Evolutionary conservation across 2,113 vertebrate genomes (phyloP).

Genomic region (zebrafish (Danio rerio)): GRCz12tu NC_133177.1:22679001-22679500

Average conservation of each 20-base stretch:
- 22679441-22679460: slow-evolving; percentile 82
- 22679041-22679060: too few relatives aligned
- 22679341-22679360: not conserved
- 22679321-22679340: not conserved
- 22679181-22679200: slow-evolving; percentile 92
- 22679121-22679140: not conserved
- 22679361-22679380: slow-evolving; percentile 14
- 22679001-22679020: too few relatives aligned
- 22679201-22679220: slow-evolving; percentile 92
- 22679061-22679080: too few relatives aligned
- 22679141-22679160: slow-evolving; percentile 77
- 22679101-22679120: not conserved
- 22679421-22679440: slow-evolving; percentile 76
- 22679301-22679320: too few relatives aligned
- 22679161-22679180: slow-evolving; percentile 85
- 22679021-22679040: too few relatives aligned
- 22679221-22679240: slow-evolving; percentile 90
- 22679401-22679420: slow-evolving; percentile 82
- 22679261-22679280: slow-evolving; percentile 78
- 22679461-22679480: slow-evolving; percentile 74
- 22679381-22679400: slow-evolving; percentile 71
- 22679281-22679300: too few relatives aligned
- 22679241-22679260: slow-evolving; percentile 75
- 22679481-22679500: slow-evolving; percentile 74
- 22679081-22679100: too few relatives aligned